Conservation (phyloP, 2,113 vertebrate genomes). For the Rhagologus leucostigma region DNA sequence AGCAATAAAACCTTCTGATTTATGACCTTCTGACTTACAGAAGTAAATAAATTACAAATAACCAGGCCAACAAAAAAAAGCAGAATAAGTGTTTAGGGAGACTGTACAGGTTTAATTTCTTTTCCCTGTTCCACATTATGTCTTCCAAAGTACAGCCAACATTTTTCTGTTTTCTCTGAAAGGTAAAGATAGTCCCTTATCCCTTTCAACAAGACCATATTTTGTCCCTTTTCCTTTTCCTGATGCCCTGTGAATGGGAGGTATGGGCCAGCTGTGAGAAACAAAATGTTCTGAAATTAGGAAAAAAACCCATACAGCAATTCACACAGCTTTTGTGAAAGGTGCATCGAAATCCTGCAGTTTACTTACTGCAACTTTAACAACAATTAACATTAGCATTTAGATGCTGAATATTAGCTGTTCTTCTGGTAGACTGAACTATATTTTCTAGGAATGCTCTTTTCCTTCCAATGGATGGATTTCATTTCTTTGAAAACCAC, state of each 20-base stretch:
- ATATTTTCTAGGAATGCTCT: not conserved
- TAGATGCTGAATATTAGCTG: not conserved
- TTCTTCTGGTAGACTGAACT: not conserved
- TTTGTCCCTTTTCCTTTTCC: not conserved
- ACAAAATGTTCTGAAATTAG: not conserved
- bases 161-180: not conserved
- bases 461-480: not conserved
- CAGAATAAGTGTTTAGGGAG: not conserved
- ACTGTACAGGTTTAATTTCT: not conserved
- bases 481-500: not conserved
- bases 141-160: not conserved
- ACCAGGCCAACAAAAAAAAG: not conserved
- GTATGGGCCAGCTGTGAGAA: not conserved
- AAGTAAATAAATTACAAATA: not conserved
- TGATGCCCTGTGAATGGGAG: not conserved
- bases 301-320: not conserved
- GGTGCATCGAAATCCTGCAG: not conserved
- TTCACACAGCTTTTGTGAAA: not conserved
- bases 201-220: not conserved
- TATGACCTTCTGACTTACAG: not conserved
- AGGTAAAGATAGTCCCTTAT: not conserved
- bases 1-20: conserved; percentile 1
- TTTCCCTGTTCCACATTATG: not conserved
- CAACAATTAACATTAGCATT: not conserved
- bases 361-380: not conserved